A percentile compares a stretch with the other conserved stretches of the same genome.
phyloP scores from a whole-genome alignment of 2,888 invertebrate species.

The Andrena camellia region DNA sequence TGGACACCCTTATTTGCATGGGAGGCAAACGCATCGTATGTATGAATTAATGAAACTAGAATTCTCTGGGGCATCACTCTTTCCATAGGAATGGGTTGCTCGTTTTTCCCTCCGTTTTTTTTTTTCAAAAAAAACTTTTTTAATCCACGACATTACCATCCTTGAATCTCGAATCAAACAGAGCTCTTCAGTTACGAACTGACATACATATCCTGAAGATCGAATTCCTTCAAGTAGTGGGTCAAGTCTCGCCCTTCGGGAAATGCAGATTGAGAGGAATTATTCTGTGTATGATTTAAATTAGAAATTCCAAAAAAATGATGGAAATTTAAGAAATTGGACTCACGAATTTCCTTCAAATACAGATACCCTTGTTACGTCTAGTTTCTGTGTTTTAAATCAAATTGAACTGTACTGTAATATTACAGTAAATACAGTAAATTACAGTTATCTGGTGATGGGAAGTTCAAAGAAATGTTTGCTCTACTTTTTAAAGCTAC shows the following conservation, averaged over 20 bases:
- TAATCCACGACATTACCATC: background rate
- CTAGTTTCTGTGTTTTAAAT: too few relatives aligned
- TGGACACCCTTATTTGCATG: conserved; percentile 24
- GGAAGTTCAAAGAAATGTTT: too few relatives aligned
- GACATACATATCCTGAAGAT: background rate
- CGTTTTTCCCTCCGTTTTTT: background rate
- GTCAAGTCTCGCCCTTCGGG: background rate
- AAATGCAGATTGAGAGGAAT: background rate
- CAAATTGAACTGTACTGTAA: too few relatives aligned
- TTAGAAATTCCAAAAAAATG: too few relatives aligned
- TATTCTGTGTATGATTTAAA: background rate
- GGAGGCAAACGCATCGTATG: conserved; percentile 23
- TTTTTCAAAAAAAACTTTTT: background rate
- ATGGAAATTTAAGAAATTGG: too few relatives aligned
- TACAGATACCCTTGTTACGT: too few relatives aligned
- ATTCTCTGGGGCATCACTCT: background rate
- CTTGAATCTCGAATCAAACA: background rate
- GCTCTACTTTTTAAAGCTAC: too few relatives aligned
- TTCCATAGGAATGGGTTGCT: background rate
- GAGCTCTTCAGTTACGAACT: background rate
- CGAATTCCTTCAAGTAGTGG: background rate
- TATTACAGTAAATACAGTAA: too few relatives aligned
- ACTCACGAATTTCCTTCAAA: background rate
- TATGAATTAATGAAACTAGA: conserved; percentile 25
- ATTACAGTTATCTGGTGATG: too few relatives aligned